Percentiles rank a stretch among this genome's conserved stretches.
Conservation (phyloP, 2,888 invertebrate species). For the Eupeodes latifasciatus region DNA sequence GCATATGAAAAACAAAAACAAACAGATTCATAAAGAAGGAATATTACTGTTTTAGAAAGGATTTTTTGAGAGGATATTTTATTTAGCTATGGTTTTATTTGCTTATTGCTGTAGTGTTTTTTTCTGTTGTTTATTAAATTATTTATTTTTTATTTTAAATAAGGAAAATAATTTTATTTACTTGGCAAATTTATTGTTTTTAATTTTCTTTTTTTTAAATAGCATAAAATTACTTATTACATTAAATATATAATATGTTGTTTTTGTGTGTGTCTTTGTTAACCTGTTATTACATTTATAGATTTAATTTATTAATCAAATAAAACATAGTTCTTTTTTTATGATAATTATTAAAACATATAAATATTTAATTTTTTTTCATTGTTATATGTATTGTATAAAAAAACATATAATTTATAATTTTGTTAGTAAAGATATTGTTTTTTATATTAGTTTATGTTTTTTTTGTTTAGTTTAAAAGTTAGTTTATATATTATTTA, state of each 20-base stretch:
- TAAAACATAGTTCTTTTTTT: constrained; percentile 28
- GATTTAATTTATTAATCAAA: constrained; percentile 20
- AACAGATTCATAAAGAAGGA: constrained; percentile 30
- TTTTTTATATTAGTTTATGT: constrained; percentile 12
- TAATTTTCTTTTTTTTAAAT: constrained; percentile 12
- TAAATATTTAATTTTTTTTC: constrained; percentile 44
- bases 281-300: constrained; percentile 50
- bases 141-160: constrained; percentile 25
- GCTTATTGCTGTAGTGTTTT: constrained; percentile 33
- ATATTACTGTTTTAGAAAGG: constrained; percentile 21
- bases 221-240: constrained; percentile 64
- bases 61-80: constrained; percentile 1
- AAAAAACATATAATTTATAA: constrained; percentile 58
- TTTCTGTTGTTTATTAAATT: neutral
- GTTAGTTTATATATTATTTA: constrained; percentile 63
- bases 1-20: constrained; percentile 14
- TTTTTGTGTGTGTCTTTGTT: constrained; percentile 37
- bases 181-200: constrained; percentile 57
- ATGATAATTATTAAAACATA: constrained; percentile 36
- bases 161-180: constrained; percentile 41
- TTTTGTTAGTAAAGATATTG: constrained; percentile 59
- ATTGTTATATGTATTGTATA: constrained; percentile 60
- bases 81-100: constrained; percentile 42
- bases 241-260: constrained; percentile 36
- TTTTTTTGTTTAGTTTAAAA: constrained; percentile 25